Conservation (phyloP, 2,888 invertebrate genomes). For the Lacanobia wlatinum region DNA sequence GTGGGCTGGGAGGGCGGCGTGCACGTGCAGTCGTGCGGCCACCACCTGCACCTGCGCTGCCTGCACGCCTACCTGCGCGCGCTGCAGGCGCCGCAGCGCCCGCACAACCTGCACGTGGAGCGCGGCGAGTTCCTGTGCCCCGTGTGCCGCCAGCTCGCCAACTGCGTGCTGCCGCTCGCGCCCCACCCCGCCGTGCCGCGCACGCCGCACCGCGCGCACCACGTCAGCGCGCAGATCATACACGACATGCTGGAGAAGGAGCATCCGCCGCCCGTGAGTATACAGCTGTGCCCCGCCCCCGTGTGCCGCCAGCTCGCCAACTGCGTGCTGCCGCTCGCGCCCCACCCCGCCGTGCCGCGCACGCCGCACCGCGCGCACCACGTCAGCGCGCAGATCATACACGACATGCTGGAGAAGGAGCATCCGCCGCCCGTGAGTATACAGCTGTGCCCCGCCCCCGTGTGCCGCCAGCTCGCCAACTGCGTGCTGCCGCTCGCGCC, state of each 20-base stretch:
- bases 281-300: background rate
- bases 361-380: conserved; percentile 85
- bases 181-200: conserved; percentile 82
- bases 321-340: conserved; percentile 96
- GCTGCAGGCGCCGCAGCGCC: conserved; percentile 94
- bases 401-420: conserved; percentile 92
- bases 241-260: conserved; percentile 92
- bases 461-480: no score
- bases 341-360: conserved; percentile 77
- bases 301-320: conserved; percentile 76
- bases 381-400: conserved; percentile 78
- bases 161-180: conserved; percentile 95
- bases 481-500: conserved; percentile 93
- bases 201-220: conserved; percentile 86
- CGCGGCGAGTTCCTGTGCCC: conserved; percentile 98
- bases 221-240: conserved; percentile 76
- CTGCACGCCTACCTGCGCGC: conserved; percentile 97
- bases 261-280: conserved; percentile 92
- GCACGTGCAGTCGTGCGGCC: conserved; percentile 98
- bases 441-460: no score
- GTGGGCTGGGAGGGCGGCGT: conserved; percentile 98
- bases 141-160: conserved; percentile 95
- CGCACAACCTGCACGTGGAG: conserved; percentile 92
- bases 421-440: conserved; percentile 92
- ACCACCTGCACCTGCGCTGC: conserved; percentile 98